phyloP scores from a whole-genome alignment of 2,113 vertebrate genomes.

The Pelodiscus sinensis region DNA sequence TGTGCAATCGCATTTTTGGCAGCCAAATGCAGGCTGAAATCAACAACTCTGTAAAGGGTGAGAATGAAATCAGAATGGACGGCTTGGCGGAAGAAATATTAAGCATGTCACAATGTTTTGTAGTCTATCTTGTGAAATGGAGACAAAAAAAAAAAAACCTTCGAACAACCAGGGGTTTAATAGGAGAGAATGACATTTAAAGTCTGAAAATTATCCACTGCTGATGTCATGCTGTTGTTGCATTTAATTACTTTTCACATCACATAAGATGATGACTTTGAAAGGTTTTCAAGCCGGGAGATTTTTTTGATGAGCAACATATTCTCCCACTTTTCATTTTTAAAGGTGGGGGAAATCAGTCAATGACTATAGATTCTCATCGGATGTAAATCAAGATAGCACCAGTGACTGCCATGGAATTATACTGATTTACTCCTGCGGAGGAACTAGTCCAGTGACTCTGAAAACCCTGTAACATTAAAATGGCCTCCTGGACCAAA shows the following conservation, averaged over 20 bases:
- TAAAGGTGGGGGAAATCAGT: not conserved
- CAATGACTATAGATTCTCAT: not conserved
- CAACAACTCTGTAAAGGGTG: slow-evolving; percentile 82
- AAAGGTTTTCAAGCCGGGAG: slow-evolving; percentile 38
- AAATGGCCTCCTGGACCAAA: not conserved
- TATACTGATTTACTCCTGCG: not conserved
- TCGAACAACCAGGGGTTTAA: slow-evolving; percentile 73
- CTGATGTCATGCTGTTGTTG: slow-evolving; percentile 75
- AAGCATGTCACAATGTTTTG: slow-evolving; percentile 85
- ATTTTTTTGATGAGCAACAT: slow-evolving; percentile 45
- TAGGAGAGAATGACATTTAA: slow-evolving; percentile 76
- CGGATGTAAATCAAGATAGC: not conserved
- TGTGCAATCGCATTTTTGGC: slow-evolving; percentile 82
- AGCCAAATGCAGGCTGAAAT: slow-evolving; percentile 83
- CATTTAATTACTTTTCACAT: slow-evolving; percentile 77
- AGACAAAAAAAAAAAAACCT: slow-evolving; percentile 63
- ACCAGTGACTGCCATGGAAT: not conserved
- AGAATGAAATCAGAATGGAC: slow-evolving; percentile 83
- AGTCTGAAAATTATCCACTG: slow-evolving; percentile 72
- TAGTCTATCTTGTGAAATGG: slow-evolving; percentile 80
- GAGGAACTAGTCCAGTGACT: not conserved
- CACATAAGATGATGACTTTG: slow-evolving; percentile 60
- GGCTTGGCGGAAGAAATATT: slow-evolving; percentile 83
- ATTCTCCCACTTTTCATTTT: not conserved
- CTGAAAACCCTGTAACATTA: not conserved